Conservation (phyloP, 2,888 invertebrate species). For the Thalpophila matura region DNA sequence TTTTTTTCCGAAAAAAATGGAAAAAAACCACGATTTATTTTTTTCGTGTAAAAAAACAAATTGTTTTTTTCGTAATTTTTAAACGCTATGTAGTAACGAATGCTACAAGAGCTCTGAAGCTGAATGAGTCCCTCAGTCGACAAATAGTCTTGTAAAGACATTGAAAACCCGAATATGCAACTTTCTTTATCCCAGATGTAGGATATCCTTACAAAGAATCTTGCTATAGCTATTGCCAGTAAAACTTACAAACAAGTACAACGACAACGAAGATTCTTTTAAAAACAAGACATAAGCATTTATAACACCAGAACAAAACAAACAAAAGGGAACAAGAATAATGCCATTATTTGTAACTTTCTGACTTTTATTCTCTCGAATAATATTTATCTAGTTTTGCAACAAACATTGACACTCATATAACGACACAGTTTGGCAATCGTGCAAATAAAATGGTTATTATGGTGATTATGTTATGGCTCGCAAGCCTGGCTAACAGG, state of each 20-base stretch:
- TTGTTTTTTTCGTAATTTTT: too few species aligned
- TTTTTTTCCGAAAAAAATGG: too few species aligned
- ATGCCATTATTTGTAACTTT: constrained; percentile 45
- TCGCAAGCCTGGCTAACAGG: neutral
- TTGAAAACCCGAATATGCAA: neutral
- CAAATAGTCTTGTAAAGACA: too few species aligned
- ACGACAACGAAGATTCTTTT: neutral
- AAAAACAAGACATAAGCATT: constrained; percentile 26
- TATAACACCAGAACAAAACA: constrained; percentile 23
- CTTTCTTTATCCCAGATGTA: neutral
- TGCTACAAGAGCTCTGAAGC: too few species aligned
- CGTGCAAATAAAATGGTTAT: constrained; percentile 37
- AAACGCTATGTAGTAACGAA: too few species aligned
- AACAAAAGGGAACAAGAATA: constrained; percentile 44
- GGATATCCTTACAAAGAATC: neutral
- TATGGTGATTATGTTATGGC: constrained; percentile 18
- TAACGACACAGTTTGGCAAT: constrained; percentile 35
- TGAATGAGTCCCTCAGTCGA: too few species aligned
- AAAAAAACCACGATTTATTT: too few species aligned
- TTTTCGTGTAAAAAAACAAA: too few species aligned
- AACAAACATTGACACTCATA: constrained; percentile 46
- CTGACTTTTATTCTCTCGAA: constrained; percentile 40
- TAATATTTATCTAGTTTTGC: constrained; percentile 46
- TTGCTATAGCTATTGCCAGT: neutral
- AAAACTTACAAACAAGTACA: neutral